Base-by-base conservation (phyloP, 2,797 vertebrate species). In the Sciaenops ocellatus region DNA sequence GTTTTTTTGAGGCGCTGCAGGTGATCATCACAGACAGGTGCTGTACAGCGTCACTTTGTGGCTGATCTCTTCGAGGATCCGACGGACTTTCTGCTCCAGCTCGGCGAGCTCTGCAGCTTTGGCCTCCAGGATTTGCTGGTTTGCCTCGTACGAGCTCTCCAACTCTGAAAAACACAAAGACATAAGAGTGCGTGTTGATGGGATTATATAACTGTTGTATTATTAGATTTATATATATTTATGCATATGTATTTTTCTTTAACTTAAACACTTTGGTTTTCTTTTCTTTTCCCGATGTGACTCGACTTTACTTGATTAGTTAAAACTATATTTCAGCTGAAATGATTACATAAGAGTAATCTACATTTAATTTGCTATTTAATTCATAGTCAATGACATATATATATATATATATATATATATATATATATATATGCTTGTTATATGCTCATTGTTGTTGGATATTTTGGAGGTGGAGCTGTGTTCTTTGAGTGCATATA, bases 41-140 rank as follows among this genome's bases (percentile, higher is more conserved):
- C 98, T 99, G 28, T 98, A 99, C 79, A 98, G 92, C 0, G 97
- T 95, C 74, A 97, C 96, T 90, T 97, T 97, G 75, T 96, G 91
- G 86, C 97, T 97, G 95, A 99, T 97, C 12, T 97, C 96, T 46
- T 96, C 95, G 48, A 99, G 93, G 24, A 98, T 89, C 8, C 81
- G 89, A 16, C 93, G 95, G 3, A 95, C 97, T 0, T 82, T 93
- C 68, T 82, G 87, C 94, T 99, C 98, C 86, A 99, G 70, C 59
- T 93, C 85, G 3, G 92, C 91, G 87, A 99, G 77, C 89, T 97
- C 95, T 57, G 92, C 94, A 15, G 97, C 96, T 95, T 96, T 98
- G 60, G 94, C 95, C 95, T 96, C 96, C 79, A 99, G 92, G 73
- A 96, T 88, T 56, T 28, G 92, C 90, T 99, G 97, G 86, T 99